Evolutionary conservation across 2,797 vertebrate genomes (phyloP).

Genomic region (Triplophysa yarkandensis): DNA sequence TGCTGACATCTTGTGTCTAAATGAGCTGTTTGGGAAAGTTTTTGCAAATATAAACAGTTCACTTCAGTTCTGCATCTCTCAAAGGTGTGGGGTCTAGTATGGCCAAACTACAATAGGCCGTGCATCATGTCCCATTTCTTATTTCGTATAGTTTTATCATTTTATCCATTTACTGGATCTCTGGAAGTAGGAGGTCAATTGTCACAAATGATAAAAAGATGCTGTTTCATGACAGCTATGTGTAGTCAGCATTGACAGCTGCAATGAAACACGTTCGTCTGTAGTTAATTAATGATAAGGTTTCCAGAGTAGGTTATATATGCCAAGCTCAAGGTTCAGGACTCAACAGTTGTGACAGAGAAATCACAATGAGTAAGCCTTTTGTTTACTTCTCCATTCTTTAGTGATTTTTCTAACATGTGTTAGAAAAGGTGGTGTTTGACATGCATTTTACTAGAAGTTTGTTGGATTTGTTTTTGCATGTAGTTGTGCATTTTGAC

Average conservation of each 20-base stretch:
- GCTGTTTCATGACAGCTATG: slow-evolving; percentile 28
- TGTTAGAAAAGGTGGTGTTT: slow-evolving; percentile 47
- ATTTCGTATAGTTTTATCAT: background rate
- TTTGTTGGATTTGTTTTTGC: slow-evolving; percentile 24
- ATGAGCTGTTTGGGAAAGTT: background rate
- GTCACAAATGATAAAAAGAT: slow-evolving; percentile 39
- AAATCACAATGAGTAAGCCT: slow-evolving; percentile 76
- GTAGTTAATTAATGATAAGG: slow-evolving; percentile 76
- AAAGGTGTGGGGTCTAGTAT: no score
- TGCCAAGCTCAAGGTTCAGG: slow-evolving; percentile 52
- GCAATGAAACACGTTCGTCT: slow-evolving; percentile 30
- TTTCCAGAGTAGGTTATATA: slow-evolving; percentile 61
- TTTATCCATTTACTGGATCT: slow-evolving; percentile 10
- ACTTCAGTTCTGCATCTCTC: background rate
- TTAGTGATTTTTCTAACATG: slow-evolving; percentile 43
- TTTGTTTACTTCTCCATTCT: slow-evolving; percentile 57
- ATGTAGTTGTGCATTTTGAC: background rate
- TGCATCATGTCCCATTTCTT: background rate
- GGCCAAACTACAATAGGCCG: background rate
- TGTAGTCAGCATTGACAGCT: background rate
- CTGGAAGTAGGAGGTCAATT: slow-evolving; percentile 9
- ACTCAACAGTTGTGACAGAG: slow-evolving; percentile 60
- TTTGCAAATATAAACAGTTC: background rate
- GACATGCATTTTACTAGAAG: slow-evolving; percentile 26
- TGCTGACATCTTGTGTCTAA: slow-evolving; percentile 48